These are phyloP conservation scores for Gambusia holbrooki DNA, from an alignment of 2,113 vertebrate genomes.

Conservation along the genomic window DNA sequence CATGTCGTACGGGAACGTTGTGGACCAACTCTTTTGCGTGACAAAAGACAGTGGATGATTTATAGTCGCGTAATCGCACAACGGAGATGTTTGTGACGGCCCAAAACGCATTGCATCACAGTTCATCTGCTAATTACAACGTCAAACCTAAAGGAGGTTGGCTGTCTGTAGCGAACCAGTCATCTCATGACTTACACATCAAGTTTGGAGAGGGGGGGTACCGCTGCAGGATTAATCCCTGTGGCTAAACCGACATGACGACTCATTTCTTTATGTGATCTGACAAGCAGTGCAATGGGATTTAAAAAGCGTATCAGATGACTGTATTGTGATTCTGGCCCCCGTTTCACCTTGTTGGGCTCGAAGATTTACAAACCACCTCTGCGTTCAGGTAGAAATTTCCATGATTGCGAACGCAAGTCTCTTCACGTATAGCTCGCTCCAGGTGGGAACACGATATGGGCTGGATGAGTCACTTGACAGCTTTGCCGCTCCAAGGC, in stretches of 20 bases:
- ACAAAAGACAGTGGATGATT: conserved; percentile 45
- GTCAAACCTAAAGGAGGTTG: conserved; percentile 47
- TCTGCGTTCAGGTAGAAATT: conserved; percentile 23
- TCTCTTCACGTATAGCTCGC: conserved; percentile 21
- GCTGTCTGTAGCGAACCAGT: conserved; percentile 36
- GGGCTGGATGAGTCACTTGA: conserved; percentile 39
- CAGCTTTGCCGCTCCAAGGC: conserved; percentile 37
- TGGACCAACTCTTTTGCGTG: conserved; percentile 55
- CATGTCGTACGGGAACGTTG: conserved; percentile 39
- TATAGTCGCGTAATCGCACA: conserved; percentile 46
- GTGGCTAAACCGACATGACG: conserved; percentile 54
- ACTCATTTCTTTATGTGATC: conserved; percentile 59
- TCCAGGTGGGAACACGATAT: conserved; percentile 46
- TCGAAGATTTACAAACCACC: not conserved
- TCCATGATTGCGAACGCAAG: not conserved
- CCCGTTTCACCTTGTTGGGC: conserved; percentile 38
- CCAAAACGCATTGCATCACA: conserved; percentile 46
- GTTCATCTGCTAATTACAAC: conserved; percentile 66
- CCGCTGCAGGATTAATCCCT: conserved; percentile 52
- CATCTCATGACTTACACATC: conserved; percentile 62
- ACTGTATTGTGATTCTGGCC: conserved; percentile 36
- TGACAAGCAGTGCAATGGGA: conserved; percentile 63
- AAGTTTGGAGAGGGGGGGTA: conserved; percentile 6
- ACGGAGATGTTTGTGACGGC: conserved; percentile 50
- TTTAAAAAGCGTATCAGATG: conserved; percentile 61